phyloP scores from a whole-genome alignment of 2,797 vertebrate genomes.

The Mycteria americana region DNA sequence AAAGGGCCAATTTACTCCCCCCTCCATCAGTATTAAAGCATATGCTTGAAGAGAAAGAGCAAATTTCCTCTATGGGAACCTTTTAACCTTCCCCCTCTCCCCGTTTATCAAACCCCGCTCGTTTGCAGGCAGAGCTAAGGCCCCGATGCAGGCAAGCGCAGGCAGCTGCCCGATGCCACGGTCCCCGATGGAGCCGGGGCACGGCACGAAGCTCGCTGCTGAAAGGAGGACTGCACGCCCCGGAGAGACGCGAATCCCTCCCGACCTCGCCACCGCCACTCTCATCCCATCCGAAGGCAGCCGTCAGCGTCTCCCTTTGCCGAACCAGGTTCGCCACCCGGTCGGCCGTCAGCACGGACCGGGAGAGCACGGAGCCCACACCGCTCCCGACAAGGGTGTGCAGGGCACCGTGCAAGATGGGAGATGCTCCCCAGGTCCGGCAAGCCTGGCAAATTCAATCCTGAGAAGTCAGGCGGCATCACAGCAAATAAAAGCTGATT shows the following conservation, averaged over 20 bases:
- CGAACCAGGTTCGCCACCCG: neutral
- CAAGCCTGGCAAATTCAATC: neutral
- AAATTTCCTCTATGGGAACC: neutral
- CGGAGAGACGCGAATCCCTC: neutral
- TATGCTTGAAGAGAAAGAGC: neutral
- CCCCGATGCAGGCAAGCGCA: neutral
- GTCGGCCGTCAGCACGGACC: rapidly evolving
- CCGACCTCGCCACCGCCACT: rapidly evolving
- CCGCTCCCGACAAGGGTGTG: rapidly evolving
- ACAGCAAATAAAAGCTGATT: neutral
- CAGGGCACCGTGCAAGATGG: rapidly evolving
- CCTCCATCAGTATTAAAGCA: neutral
- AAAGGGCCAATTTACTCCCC: constrained; percentile 42
- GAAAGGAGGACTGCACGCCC: rapidly evolving
- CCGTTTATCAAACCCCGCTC: neutral
- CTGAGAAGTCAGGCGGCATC: neutral
- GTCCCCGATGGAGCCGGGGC: neutral
- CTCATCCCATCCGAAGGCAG: neutral
- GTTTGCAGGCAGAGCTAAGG: neutral
- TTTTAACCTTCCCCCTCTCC: neutral
- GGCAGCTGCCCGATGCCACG: neutral
- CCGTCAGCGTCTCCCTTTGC: neutral
- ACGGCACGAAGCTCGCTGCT: neutral
- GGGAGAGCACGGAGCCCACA: neutral
- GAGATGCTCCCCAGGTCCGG: neutral